These are phyloP conservation scores for Notoglanidium macrostoma DNA, from an alignment of 2,797 vertebrate genomes.

Conservation along the genomic window DNA sequence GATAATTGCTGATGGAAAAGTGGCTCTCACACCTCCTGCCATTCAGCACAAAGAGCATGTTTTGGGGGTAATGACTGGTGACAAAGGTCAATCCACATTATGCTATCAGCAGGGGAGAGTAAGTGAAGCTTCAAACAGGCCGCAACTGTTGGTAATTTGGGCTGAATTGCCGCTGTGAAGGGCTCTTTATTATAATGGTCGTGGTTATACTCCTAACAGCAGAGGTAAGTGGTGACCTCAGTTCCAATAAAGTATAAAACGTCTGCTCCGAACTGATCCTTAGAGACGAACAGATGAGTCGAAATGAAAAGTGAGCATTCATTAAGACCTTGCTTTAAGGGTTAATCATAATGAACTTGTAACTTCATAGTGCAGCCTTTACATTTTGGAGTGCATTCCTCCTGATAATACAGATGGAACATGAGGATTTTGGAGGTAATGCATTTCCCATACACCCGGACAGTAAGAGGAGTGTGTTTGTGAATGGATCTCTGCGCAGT, in stretches of 20 bases:
- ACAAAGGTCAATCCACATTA: conserved; percentile 54
- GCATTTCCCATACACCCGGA: conserved; percentile 20
- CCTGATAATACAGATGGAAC: conserved; percentile 31
- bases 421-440: conserved; percentile 18
- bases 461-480: conserved; percentile 40
- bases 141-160: conserved; percentile 45
- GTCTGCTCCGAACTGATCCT: conserved; percentile 3
- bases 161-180: conserved; percentile 40
- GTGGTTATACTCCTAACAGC: conserved; percentile 9
- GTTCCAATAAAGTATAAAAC: conserved; percentile 20
- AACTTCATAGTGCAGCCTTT: conserved; percentile 30
- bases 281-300: neutral
- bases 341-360: conserved; percentile 6
- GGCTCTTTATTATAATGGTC: conserved; percentile 41
- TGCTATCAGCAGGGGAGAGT: conserved; percentile 44
- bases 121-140: conserved; percentile 37
- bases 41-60: conserved; percentile 45
- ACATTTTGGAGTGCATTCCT: conserved; percentile 32
- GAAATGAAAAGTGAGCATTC: neutral
- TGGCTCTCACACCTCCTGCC: conserved; percentile 29
- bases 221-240: conserved; percentile 32
- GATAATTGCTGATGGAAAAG: conserved; percentile 52
- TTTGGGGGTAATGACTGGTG: conserved; percentile 37
- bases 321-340: neutral
- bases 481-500: conserved; percentile 49